These are phyloP conservation scores for Maconellicoccus hirsutus DNA, from an alignment of 1,140 invertebrate genomes.

Conservation along the genomic window DNA sequence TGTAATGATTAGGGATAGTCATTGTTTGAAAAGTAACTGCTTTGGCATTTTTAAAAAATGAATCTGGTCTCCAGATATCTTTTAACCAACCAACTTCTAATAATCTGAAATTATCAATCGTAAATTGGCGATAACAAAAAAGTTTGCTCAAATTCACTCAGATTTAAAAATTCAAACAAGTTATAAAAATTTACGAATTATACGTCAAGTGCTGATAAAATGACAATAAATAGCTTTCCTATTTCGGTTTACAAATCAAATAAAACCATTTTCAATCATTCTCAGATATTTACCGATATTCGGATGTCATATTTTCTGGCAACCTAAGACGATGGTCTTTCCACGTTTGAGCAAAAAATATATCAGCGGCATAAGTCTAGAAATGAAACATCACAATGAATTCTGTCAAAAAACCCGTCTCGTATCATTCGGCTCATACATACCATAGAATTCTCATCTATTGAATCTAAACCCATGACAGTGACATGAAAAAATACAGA, in stretches of 20 bases:
- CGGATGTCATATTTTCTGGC: slow-evolving; percentile 82
- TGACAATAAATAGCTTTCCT: no score
- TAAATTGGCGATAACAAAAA: no score
- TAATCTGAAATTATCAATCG: slow-evolving; percentile 44
- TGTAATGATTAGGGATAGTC: slow-evolving; percentile 84
- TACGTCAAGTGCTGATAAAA: no score
- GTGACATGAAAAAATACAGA: slow-evolving; percentile 83
- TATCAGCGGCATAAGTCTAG: slow-evolving; percentile 77
- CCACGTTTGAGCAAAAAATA: slow-evolving; percentile 86
- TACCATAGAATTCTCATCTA: slow-evolving; percentile 86
- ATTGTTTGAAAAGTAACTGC: slow-evolving; percentile 85
- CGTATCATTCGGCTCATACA: slow-evolving; percentile 24
- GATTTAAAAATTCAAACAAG: no score
- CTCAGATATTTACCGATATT: slow-evolving; percentile 52
- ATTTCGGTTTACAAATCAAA: no score
- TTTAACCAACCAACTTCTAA: slow-evolving; percentile 79
- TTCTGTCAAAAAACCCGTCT: background rate
- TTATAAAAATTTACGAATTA: no score
- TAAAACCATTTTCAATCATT: no score
- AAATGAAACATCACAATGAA: slow-evolving; percentile 24
- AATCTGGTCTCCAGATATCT: slow-evolving; percentile 82
- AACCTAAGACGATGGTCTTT: slow-evolving; percentile 74
- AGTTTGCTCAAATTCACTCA: no score
- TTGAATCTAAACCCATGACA: slow-evolving; percentile 83
- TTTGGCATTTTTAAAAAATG: slow-evolving; percentile 81